These are phyloP conservation scores for Cyprinella venusta DNA, from an alignment of 2,797 vertebrate species.

Conservation along the genomic window DNA sequence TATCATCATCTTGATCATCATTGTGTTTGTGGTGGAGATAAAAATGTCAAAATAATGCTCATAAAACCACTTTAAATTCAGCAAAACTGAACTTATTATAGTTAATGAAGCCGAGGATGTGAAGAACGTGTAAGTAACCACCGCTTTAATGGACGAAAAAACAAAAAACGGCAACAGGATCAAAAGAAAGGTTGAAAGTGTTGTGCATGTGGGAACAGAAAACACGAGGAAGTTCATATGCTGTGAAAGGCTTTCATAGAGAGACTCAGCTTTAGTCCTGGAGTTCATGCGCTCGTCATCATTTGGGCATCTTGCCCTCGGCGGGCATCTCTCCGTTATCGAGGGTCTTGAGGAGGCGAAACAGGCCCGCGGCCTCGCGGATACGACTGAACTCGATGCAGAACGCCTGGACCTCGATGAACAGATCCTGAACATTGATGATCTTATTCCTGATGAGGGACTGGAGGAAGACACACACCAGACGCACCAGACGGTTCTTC, in stretches of 20 bases:
- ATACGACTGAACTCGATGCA: conserved; percentile 99
- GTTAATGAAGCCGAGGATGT: background rate
- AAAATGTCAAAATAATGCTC: too few species aligned
- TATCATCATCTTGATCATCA: too few species aligned
- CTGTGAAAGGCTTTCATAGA: background rate
- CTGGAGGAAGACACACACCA: conserved; percentile 98
- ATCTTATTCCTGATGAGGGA: conserved; percentile 98
- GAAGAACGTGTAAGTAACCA: background rate
- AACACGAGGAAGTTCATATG: background rate
- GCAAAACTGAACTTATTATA: too few species aligned
- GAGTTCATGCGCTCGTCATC: conserved; percentile 25
- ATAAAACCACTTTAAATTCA: too few species aligned
- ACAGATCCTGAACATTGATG: conserved; percentile 98
- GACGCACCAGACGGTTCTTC: conserved; percentile 96
- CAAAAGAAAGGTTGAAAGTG: conserved; percentile 1
- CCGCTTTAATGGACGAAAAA: conserved; percentile 7
- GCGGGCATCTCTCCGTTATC: conserved; percentile 91
- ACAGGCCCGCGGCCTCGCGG: conserved; percentile 95
- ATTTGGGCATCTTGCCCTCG: conserved; percentile 89
- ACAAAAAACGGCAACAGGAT: background rate
- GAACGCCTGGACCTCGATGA: conserved; percentile 98
- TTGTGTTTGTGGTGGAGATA: too few species aligned
- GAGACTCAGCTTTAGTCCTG: conserved; percentile 19
- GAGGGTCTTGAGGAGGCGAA: conserved; percentile 94
- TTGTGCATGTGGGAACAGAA: background rate